These are phyloP conservation scores for Ceriagrion tenellum DNA, from an alignment of 2,888 invertebrate species.

Conservation along the genomic window DNA sequence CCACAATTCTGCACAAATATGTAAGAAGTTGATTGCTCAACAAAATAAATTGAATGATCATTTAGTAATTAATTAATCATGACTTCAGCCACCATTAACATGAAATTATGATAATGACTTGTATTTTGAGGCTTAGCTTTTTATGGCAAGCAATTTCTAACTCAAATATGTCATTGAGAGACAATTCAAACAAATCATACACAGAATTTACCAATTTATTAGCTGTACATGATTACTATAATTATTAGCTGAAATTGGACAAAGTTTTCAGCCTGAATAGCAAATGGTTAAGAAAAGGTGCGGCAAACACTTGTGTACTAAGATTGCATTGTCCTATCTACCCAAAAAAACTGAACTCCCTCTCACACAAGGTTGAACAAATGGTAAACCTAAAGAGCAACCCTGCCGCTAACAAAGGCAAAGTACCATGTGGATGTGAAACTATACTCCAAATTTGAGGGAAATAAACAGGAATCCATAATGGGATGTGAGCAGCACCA, in stretches of 20 bases:
- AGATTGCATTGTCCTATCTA: background rate
- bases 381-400: background rate
- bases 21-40: background rate
- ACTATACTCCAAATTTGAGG: no score
- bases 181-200: no score
- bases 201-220: no score
- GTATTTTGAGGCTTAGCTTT: no score
- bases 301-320: no score
- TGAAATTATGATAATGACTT: background rate
- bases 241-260: no score
- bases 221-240: no score
- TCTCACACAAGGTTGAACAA: background rate
- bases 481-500: background rate
- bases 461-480: background rate
- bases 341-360: background rate
- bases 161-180: no score
- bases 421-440: no score
- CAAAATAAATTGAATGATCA: background rate
- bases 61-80: background rate
- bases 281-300: no score
- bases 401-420: background rate
- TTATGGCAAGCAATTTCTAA: no score
- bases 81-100: background rate
- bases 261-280: no score
- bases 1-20: background rate